Evolutionary conservation across 2,888 invertebrate species (phyloP), one percentile per base, ranked within the genome.

Genomic region (Nycteola revayana): DNA sequence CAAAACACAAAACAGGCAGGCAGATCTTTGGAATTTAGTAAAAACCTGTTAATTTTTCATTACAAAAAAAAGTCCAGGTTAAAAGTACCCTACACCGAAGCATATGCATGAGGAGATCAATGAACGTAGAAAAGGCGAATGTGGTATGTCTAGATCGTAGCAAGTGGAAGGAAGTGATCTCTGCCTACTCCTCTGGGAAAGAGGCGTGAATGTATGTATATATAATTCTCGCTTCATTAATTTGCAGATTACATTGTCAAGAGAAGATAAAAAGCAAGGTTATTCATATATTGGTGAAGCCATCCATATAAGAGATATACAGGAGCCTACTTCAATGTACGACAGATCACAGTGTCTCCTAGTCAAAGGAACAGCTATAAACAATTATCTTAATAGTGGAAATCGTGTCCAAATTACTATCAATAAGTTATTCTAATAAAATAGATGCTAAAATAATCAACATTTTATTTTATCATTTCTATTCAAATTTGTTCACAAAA

Each of bases 281-380:
- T 60, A 61, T 21, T 65, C 56, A 31, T 72, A 65, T 24, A 54
- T 60, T 8, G 74, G 72, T 11, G 57, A 61, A 42, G 59, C 67
- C 7, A 23, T 54, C 7, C 48, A 66, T 32, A 51, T 74, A n/a
- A 56, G 53, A 45, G 48, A 65, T 0, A 44, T 51, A n/a, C 66
- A 67, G 14, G 54, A 60, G 11, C 52, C 60, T 0, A 10, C 27
- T 1, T 49, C 36, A 9, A 48, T 73, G 6, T 58, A 49, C 8
- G 30, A 49, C 0, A 51, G 42, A 36, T 35, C 62, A 0, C 59
- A 65, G 25, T 69, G 66, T 37, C 58, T 73, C 1, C 42, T 58
- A 2, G 11, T 74, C 14, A 58, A 37, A 32, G 60, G 51, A 11
- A 34, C 42, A 20, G 57, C 59, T 20, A 34, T 52, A 3, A 59